Base-by-base conservation (phyloP, 1,140 invertebrate species). In the Globodera rostochiensis region DNA sequence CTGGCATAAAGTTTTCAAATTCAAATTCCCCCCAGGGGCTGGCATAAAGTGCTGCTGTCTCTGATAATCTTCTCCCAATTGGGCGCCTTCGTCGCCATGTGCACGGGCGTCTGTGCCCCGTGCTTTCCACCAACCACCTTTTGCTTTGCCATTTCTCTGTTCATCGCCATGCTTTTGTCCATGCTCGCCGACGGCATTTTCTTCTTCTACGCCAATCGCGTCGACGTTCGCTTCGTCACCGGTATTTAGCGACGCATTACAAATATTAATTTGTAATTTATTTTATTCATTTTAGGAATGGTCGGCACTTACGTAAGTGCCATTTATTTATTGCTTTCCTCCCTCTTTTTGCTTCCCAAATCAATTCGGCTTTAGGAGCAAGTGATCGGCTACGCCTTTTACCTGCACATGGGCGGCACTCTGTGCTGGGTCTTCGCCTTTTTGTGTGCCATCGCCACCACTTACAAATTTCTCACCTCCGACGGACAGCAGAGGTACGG, bases 211-310 rank as follows among this genome's bases (percentile, higher is more conserved):
- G 89, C 88, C 15, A 90, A 89, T 71, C 74, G 88, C 64, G 88
- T 89, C 8, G 88, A 89, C 77, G 89, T 87, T 75, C 86, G 88
- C 49, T 89, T 89, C 80, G 88, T 89, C 19, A 89, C 89, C 84
- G 88, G 78, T 80, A 70, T 25, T 13, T 25, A 78, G 21, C 36
- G 36, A 21, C 36, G 11, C n/a, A 8, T 4, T 66, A 25, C 21
- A 25, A 77, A 7, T 77, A 25, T 1, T 36, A 36, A 36, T 36
- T 36, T 36, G 47, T 21, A 46, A 47, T 49, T 1, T 78, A 69
- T 19, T 15, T 77, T 7, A 19, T 9, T 77, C 3, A n/a, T 77
- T 64, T 49, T 19, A 78, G 77, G 77, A 69, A 78, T 78, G 77
- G 77, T 78, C 50, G 77, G 77, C 66, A 78, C 77, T n/a, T 78